phyloP scores from a whole-genome alignment of 2,113 vertebrate genomes.

The Nesospiza acunhae region DNA sequence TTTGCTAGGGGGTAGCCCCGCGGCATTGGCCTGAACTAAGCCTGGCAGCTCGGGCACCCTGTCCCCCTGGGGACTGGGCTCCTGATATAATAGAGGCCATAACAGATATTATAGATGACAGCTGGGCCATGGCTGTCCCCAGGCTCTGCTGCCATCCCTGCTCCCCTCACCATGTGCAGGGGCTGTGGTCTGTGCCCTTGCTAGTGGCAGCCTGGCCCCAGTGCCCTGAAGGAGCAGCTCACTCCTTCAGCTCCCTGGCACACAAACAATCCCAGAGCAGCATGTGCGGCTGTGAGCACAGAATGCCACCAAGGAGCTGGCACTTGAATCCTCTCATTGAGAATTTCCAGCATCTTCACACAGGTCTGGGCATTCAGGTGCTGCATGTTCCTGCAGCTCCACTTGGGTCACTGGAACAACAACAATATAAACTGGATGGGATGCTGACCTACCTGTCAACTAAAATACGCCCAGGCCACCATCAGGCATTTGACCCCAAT shows the following conservation, averaged over 20 bases:
- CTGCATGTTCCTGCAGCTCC: background rate
- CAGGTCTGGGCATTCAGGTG: background rate
- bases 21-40: too few relatives aligned
- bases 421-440: background rate
- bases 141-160: background rate
- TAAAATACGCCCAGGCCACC: background rate
- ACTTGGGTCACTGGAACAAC: background rate
- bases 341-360: background rate
- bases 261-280: accelerated
- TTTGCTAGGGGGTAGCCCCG: too few relatives aligned
- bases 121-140: background rate
- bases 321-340: background rate
- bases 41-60: too few relatives aligned
- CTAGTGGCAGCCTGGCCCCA: background rate
- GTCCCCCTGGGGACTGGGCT: too few relatives aligned
- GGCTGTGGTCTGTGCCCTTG: background rate
- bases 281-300: background rate
- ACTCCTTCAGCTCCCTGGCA: background rate
- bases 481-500: background rate
- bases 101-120: background rate
- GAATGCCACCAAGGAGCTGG: background rate
- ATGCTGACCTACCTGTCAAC: accelerated
- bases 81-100: too few relatives aligned
- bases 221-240: background rate
- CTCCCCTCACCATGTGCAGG: too few relatives aligned